Evolutionary conservation across 2,797 vertebrate species (phyloP).

Genomic region (Danio aesculapii): DNA sequence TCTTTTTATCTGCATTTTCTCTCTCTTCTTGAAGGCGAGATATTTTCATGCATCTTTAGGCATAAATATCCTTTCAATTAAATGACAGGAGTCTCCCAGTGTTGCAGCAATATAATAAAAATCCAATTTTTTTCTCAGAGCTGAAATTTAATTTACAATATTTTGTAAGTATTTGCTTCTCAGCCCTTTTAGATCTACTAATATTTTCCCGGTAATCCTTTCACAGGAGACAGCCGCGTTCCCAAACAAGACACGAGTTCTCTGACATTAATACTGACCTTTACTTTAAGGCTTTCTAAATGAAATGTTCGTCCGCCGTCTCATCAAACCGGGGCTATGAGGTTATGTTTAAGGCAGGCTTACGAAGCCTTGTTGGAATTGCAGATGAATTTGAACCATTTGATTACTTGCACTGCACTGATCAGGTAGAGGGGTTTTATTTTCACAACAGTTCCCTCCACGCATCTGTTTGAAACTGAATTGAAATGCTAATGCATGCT

Average conservation of each 20-base stretch:
- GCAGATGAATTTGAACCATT: slow-evolving; percentile 54
- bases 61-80: slow-evolving; percentile 22
- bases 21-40: slow-evolving; percentile 27
- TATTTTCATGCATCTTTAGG: slow-evolving; percentile 33
- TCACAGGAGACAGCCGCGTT: neutral
- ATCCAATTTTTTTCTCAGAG: slow-evolving; percentile 8
- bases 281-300: slow-evolving; percentile 47
- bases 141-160: slow-evolving; percentile 11
- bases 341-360: slow-evolving; percentile 4
- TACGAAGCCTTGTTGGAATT: slow-evolving; percentile 62
- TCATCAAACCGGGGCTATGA: neutral
- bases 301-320: slow-evolving; percentile 37
- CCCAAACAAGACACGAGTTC: neutral
- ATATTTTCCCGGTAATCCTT: neutral
- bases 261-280: slow-evolving; percentile 35
- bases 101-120: neutral
- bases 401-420: slow-evolving; percentile 51
- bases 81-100: slow-evolving; percentile 12
- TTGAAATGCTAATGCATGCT: slow-evolving; percentile 48
- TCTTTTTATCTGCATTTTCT: slow-evolving; percentile 36
- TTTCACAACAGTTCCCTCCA: slow-evolving; percentile 18
- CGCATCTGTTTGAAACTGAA: slow-evolving; percentile 29
- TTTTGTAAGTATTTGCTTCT: neutral
- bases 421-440: slow-evolving; percentile 51
- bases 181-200: neutral